A percentile compares a stretch with the other conserved stretches of the same genome.
Conservation (phyloP, 2,113 vertebrate genomes). For the Sinocyclocheilus rhinocerous region DNA sequence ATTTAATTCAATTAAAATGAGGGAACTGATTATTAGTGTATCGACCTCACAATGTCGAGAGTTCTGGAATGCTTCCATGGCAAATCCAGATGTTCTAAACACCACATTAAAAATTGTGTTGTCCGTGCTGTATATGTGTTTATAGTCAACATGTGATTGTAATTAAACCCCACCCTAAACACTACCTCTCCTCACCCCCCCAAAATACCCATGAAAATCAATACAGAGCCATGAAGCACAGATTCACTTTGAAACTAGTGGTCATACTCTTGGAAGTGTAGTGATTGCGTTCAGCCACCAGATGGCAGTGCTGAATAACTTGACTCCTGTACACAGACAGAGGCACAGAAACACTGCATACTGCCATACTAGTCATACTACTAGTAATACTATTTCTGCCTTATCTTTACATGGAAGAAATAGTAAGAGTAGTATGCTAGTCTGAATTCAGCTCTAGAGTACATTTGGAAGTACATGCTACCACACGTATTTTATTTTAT, state of each 20-base stretch:
- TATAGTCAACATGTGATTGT: background rate
- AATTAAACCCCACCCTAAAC: background rate
- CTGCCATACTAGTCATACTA: no score
- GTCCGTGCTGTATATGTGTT: background rate
- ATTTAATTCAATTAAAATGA: no score
- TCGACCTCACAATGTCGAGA: background rate
- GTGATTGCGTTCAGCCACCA: conserved; percentile 32
- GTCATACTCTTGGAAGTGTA: background rate
- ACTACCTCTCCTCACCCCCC: background rate
- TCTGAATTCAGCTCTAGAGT: background rate
- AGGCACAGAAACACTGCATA: background rate
- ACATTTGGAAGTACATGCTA: background rate
- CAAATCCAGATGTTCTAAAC: conserved; percentile 9
- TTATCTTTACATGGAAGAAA: background rate
- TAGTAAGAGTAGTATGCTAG: background rate
- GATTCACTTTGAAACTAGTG: background rate
- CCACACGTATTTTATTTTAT: no score
- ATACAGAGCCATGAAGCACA: background rate
- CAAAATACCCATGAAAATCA: background rate
- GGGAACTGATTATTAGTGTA: no score
- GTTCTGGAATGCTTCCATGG: conserved; percentile 2
- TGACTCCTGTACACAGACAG: background rate
- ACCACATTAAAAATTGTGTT: background rate
- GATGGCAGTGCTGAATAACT: conserved; percentile 29
- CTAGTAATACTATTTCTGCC: background rate